A percentile compares a stretch with the other conserved stretches of the same genome.
Evolutionary conservation across 30 jellyfish, hydroid and myxozoan species (phyloP).

Genomic region (Cassiopea andromeda): DNA sequence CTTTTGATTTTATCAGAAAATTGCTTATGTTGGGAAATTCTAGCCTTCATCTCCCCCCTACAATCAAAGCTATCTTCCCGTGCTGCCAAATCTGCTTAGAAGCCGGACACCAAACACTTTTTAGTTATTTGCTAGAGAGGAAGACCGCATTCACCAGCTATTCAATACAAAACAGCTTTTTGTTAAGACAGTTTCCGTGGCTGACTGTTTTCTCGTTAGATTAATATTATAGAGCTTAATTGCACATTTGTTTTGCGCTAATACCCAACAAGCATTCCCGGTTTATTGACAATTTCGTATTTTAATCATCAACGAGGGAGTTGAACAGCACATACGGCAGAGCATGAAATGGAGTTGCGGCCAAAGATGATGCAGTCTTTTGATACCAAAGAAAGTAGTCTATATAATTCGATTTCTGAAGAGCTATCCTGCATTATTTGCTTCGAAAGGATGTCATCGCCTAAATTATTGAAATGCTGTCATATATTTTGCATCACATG

Average conservation of each 20-base stretch:
- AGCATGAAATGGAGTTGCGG: background rate
- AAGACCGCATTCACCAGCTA: background rate
- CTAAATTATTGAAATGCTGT: conserved; percentile 31
- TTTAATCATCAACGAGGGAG: background rate
- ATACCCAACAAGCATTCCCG: background rate
- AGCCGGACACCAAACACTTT: too few species aligned
- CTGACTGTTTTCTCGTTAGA: background rate
- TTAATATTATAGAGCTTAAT: background rate
- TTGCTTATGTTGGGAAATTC: too few species aligned
- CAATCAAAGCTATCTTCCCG: too few species aligned
- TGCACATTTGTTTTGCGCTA: background rate
- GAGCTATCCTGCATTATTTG: conserved; percentile 44
- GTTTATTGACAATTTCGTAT: background rate
- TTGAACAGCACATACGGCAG: background rate
- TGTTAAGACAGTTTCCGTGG: background rate
- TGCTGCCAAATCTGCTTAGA: too few species aligned
- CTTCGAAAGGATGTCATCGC: conserved; percentile 40
- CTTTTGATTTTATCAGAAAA: too few species aligned
- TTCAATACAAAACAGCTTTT: background rate
- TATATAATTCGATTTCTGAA: conserved; percentile 17
- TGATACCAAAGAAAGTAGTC: background rate
- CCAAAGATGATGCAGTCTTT: background rate
- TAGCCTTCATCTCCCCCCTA: too few species aligned
- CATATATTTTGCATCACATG: conserved; percentile 43
- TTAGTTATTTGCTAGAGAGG: background rate